A percentile compares a stretch with the other conserved stretches of the same genome.
Evolutionary conservation across 2,113 vertebrate species (phyloP).

Genomic region (Rhinoderma darwinii): DNA sequence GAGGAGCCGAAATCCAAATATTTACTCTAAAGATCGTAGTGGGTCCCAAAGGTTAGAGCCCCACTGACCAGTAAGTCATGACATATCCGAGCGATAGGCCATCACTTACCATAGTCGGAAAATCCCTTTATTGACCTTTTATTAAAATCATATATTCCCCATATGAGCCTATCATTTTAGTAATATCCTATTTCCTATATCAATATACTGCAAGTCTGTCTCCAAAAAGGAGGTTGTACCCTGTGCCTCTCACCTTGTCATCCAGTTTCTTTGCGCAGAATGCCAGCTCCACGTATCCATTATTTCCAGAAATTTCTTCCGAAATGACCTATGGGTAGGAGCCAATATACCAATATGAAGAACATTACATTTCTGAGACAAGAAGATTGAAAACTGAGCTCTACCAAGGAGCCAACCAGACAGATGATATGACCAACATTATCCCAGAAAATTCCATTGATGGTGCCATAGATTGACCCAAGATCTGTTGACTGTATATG

Average conservation of each 20-base stretch:
- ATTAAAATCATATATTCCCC: not conserved
- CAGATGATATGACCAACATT: not conserved
- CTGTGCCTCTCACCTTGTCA: slow-evolving; percentile 81
- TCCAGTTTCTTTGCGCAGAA: slow-evolving; percentile 92
- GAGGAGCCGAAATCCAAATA: too few relatives aligned
- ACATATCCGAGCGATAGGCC: too few relatives aligned
- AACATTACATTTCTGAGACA: not conserved
- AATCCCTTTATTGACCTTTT: too few relatives aligned
- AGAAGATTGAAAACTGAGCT: not conserved
- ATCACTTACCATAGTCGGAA: too few relatives aligned
- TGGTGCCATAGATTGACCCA: too few relatives aligned
- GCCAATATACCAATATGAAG: not conserved
- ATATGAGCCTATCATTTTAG: not conserved
- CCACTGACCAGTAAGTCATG: too few relatives aligned
- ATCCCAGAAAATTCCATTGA: not conserved
- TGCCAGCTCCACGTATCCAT: slow-evolving; percentile 88
- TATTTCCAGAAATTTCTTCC: slow-evolving; percentile 94
- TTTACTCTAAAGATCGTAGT: too few relatives aligned
- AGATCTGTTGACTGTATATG: too few relatives aligned
- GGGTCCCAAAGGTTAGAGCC: too few relatives aligned
- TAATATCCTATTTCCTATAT: not conserved
- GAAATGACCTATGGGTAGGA: slow-evolving; percentile 80
- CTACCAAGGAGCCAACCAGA: not conserved
- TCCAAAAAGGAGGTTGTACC: slow-evolving; percentile 22
- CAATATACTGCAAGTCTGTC: slow-evolving; percentile 12